Evolutionary conservation across 2,888 invertebrate genomes (phyloP), one percentile per base, ranked within the genome.

Genomic region (Strigamia transsilvanica): DNA sequence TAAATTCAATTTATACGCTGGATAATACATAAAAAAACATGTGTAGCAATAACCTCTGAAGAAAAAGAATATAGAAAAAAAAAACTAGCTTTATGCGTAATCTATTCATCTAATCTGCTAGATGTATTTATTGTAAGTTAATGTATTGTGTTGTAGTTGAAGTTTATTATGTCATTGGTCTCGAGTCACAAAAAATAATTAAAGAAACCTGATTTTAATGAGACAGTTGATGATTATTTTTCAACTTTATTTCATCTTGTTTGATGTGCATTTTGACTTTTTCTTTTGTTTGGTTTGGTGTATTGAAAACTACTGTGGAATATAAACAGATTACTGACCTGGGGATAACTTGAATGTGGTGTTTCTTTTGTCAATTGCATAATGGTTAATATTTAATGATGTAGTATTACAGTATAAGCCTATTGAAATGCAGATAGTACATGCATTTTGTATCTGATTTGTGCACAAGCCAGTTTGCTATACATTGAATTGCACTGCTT

Each of bases 331-430:
- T 46, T 46, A 46, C 15, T 46, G 46, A 12, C 46, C 46, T 13
- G 13, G 12, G 46, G 46, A n/a, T 10, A n/a, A 46, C 1, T 46
- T 15, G 46, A 46, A n/a, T n/a, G 46, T n/a, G 46, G 15, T 46
- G 46, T 46, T 46, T 46, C 13, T 46, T 38, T 46, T 46, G 46
- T 46, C 15, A n/a, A 13, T 46, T 46, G 46, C 15, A 46, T 10
- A 46, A 46, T 46, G 46, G 46, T 46, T 46, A 46, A 46, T 46
- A 15, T 46, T 46, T 46, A 46, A 46, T 46, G 46, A 46, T 46
- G 46, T 4, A 46, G 46, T 46, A 46, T 46, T 46, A 46, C 46
- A 46, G 46, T 13, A 46, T 46, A 46, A 46, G 46, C 46, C 46
- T 46, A 46, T 46, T 46, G 46, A 46, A 46, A 46, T 13, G 46